phyloP scores from a whole-genome alignment of 2,888 invertebrate species.

The Elaeidobius kamerunicus region DNA sequence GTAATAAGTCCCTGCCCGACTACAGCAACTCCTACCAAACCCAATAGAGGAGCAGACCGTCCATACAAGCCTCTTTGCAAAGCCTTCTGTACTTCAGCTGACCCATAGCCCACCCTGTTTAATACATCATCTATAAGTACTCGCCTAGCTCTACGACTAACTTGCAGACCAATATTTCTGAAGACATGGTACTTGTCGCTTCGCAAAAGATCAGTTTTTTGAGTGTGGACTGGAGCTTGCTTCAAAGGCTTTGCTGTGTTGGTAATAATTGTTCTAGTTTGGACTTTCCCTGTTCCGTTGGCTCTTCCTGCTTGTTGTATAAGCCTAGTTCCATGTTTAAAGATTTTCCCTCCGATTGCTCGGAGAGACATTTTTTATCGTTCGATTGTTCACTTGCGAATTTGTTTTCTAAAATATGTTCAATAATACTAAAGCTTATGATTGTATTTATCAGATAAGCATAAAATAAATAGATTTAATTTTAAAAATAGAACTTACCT shows the following conservation, averaged over 20 bases:
- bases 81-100: conserved; percentile 60
- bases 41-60: conserved; percentile 71
- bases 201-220: conserved; percentile 27
- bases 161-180: conserved; percentile 52
- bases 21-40: conserved; percentile 68
- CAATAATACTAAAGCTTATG: too few species aligned
- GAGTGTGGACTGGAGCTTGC: conserved; percentile 33
- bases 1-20: conserved; percentile 72
- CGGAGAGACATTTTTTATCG: conserved; percentile 54
- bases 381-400: too few species aligned
- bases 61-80: conserved; percentile 64
- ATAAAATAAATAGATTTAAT: too few species aligned
- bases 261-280: conserved; percentile 47
- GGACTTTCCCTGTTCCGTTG: conserved; percentile 48
- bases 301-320: conserved; percentile 53
- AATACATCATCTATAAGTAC: conserved; percentile 68
- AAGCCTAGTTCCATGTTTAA: conserved; percentile 60
- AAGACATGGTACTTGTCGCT: conserved; percentile 42
- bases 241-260: conserved; percentile 43
- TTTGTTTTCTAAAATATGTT: too few species aligned
- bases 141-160: conserved; percentile 61
- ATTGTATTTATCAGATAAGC: too few species aligned
- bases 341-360: conserved; percentile 54
- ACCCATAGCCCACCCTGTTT: conserved; percentile 63
- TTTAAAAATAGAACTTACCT: too few species aligned